Percentiles rank a stretch among this genome's conserved stretches.
Evolutionary conservation across 2,797 vertebrate species (phyloP).

Genomic region (Diceros bicornis): DNA sequence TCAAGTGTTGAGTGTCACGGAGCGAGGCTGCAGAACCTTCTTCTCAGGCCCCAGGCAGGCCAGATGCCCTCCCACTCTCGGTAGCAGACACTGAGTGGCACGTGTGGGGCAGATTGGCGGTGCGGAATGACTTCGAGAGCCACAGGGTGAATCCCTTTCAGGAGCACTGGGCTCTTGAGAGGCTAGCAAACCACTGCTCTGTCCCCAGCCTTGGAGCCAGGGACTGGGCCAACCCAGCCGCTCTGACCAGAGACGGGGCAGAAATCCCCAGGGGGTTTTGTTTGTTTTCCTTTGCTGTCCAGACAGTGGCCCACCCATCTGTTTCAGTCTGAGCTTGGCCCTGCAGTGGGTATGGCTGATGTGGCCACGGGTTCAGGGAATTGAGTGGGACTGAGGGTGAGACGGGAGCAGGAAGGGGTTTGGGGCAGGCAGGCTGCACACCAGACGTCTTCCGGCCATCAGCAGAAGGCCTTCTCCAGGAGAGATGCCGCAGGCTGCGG

Average conservation of each 20-base stretch:
- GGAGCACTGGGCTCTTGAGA: background rate
- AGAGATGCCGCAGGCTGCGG: background rate
- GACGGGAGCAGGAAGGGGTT: background rate
- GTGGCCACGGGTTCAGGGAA: background rate
- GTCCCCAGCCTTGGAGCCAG: background rate
- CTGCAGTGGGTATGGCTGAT: background rate
- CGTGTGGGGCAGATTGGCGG: background rate
- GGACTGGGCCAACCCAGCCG: background rate
- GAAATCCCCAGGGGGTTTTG: conserved; percentile 63
- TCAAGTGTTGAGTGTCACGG: fast-evolving
- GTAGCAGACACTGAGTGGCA: background rate
- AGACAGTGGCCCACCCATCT: background rate
- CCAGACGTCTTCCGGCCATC: fast-evolving
- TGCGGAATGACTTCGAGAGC: fast-evolving
- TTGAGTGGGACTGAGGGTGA: background rate
- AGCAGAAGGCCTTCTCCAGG: background rate
- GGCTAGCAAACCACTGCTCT: background rate
- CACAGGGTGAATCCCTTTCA: fast-evolving
- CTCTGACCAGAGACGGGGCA: background rate
- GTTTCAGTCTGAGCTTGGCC: conserved; percentile 3
- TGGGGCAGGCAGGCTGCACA: background rate
- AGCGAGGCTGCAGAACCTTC: background rate
- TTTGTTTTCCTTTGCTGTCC: background rate
- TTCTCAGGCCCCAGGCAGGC: background rate
- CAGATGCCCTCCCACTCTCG: fast-evolving